A percentile compares a stretch with the other conserved stretches of the same genome.
Evolutionary conservation across 1,140 invertebrate species (phyloP).

Genomic region (Drosophila paulistorum): DNA sequence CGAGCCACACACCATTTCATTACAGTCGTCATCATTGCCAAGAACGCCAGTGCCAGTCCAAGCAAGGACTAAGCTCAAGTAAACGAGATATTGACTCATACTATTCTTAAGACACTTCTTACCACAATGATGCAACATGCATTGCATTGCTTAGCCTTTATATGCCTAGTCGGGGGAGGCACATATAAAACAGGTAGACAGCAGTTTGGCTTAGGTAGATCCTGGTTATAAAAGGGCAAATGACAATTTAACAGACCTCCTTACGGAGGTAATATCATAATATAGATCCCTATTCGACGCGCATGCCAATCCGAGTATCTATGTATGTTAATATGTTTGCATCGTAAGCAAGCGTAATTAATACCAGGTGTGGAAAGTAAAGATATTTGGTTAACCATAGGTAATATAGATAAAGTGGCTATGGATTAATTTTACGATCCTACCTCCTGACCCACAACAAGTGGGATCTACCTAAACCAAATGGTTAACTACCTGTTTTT

Average conservation of each 20-base stretch:
- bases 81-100: neutral
- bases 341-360: no score
- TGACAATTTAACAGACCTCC: no score
- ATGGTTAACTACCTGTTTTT: conserved; percentile 25
- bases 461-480: neutral
- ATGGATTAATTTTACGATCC: conserved; percentile 1
- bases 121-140: conserved; percentile 34
- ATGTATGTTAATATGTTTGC: no score
- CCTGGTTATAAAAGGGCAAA: neutral
- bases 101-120: conserved; percentile 21
- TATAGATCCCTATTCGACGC: neutral
- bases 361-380: no score
- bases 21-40: conserved; percentile 66
- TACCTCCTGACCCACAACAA: neutral
- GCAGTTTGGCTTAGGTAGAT: neutral
- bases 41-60: neutral
- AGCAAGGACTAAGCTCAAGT: conserved; percentile 13
- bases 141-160: conserved; percentile 26
- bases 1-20: conserved; percentile 84
- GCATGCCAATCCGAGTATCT: no score
- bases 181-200: conserved; percentile 33
- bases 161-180: conserved; percentile 2
- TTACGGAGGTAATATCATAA: neutral
- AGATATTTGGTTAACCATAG: no score
- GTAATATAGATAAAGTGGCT: no score